These are phyloP conservation scores for Drosophila tsacasi DNA, from an alignment of 1,140 invertebrate species.

Conservation along the genomic window DNA sequence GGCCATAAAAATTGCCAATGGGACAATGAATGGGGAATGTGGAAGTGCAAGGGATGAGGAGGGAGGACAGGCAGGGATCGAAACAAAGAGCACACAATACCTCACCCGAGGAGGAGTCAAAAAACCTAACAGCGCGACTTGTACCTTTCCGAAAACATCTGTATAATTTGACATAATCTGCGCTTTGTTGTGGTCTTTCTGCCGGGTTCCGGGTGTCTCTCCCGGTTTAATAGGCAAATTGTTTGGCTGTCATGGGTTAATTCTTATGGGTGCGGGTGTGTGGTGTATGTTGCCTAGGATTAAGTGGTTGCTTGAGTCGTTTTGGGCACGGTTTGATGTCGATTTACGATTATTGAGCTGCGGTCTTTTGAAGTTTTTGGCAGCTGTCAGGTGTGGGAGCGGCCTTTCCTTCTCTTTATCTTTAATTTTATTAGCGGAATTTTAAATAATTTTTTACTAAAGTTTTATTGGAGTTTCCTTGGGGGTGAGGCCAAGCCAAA, in stretches of 20 bases:
- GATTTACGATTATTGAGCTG: constrained; percentile 57
- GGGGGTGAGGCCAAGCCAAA: neutral
- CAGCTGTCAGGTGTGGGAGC: constrained; percentile 50
- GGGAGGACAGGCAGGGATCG: neutral
- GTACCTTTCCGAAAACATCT: constrained; percentile 68
- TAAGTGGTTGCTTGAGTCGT: constrained; percentile 33
- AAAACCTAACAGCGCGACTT: constrained; percentile 1
- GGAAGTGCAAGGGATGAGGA: neutral
- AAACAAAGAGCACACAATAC: constrained; percentile 37
- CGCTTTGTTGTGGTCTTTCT: constrained; percentile 64
- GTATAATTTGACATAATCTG: constrained; percentile 82
- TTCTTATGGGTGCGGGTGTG: constrained; percentile 34
- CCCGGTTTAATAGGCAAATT: constrained; percentile 56
- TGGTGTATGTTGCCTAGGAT: constrained; percentile 38
- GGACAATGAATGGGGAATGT: constrained; percentile 48
- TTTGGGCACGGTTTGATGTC: constrained; percentile 38
- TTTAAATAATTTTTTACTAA: neutral
- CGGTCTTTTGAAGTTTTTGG: constrained; percentile 48
- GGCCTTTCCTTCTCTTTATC: neutral
- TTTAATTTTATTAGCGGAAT: constrained; percentile 17
- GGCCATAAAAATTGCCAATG: constrained; percentile 71
- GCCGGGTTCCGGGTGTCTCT: constrained; percentile 13
- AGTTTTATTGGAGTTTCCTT: neutral
- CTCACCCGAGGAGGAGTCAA: neutral
- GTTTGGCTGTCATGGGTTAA: constrained; percentile 39